These are phyloP conservation scores for Drosophila erecta DNA, from an alignment of 1,140 invertebrate genomes.

Conservation along the genomic window DNA sequence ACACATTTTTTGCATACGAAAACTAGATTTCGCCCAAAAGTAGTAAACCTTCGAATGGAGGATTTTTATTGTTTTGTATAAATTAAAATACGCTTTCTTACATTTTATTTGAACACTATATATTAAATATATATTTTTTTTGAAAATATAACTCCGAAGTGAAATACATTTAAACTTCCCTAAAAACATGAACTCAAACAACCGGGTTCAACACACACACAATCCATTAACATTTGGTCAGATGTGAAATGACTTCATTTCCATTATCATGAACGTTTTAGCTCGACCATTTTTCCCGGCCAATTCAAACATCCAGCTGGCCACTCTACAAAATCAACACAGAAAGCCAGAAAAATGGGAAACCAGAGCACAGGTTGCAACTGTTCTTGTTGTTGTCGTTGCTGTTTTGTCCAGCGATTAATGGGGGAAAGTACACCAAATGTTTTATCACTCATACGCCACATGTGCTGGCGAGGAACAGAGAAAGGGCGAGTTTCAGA, in stretches of 20 bases:
- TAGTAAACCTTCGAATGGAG: no score
- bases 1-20: neutral
- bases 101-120: no score
- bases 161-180: neutral
- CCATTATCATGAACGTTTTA: slow-evolving; percentile 17
- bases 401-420: slow-evolving; percentile 40
- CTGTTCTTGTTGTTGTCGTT: slow-evolving; percentile 22
- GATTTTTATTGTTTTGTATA: neutral
- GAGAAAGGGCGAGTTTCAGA: slow-evolving; percentile 9
- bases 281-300: slow-evolving; percentile 18
- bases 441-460: slow-evolving; percentile 71
- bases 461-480: slow-evolving; percentile 35
- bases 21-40: neutral
- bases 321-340: slow-evolving; percentile 55
- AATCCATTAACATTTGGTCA: slow-evolving; percentile 54
- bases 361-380: slow-evolving; percentile 53
- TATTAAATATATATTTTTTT: neutral
- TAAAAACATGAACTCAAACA: neutral
- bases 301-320: slow-evolving; percentile 38
- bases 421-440: slow-evolving; percentile 60
- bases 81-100: neutral
- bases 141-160: neutral
- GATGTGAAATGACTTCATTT: slow-evolving; percentile 36
- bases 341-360: slow-evolving; percentile 8
- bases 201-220: neutral